Base-by-base conservation (phyloP, 2,113 vertebrate species). In the Alosa alosa region DNA sequence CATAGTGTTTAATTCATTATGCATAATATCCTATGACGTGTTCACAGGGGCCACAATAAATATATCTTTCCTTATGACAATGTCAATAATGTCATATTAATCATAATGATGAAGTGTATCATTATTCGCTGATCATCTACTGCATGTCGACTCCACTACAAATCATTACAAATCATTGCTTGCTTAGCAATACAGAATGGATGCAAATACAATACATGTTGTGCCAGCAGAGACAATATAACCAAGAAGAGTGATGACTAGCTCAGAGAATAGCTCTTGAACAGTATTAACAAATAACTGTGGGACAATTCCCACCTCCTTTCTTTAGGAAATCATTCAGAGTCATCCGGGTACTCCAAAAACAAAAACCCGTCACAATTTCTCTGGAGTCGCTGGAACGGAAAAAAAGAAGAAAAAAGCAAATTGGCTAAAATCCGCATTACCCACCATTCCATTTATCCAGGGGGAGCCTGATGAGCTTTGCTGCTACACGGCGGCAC, bases 51-150 rank as follows among this genome's bases (percentile, higher is more conserved):
- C 4, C 31, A 39, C 72, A 78, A 78, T 18, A 78, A 78, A 78
- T 39, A 78, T 13, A 4, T 78, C 72, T 78, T 78, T 39, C 4
- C 72, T 78, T 39, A 36, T 78, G 72, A 78, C 72, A 39, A 78
- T 78, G 72, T 78, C 72, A 78, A 78, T 78, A 78, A 78, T 78
- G 72, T 78, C 72, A 78, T 78, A 39, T 78, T 78, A 78, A 78
- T 78, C 72, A 78, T 41, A 15, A 39, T 78, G 72, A 78, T 78
- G 15, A 78, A 78, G 31, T 39, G 72, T 36, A 36, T 78, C 72
- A 78, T 78, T 39, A 78, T 78, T 31, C 72, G 72, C 72, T 31
- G 64, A 72, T 72, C 64, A 31, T 10, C 64, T 15, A 31, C 31
- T 39, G 31, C 31, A 78, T 78, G 68, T 36, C 68, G 31, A 31